Conservation (phyloP, 2,113 vertebrate genomes). For the Eclectus roratus region DNA sequence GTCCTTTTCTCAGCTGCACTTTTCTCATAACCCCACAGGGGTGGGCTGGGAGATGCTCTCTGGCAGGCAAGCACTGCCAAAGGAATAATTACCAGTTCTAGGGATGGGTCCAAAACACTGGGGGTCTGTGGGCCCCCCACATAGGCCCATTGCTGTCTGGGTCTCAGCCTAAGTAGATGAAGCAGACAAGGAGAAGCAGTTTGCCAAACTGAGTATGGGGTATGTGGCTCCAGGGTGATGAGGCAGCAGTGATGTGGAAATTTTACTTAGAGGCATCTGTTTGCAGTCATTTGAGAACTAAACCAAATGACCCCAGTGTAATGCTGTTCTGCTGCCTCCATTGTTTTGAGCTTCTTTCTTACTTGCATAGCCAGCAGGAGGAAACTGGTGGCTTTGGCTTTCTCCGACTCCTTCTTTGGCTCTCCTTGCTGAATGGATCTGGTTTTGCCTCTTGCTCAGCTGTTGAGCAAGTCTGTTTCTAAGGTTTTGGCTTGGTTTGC, state of each 20-base stretch:
- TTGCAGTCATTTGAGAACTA: conserved; percentile 16
- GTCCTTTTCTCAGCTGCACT: background rate
- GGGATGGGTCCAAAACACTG: background rate
- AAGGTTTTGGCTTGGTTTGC: background rate
- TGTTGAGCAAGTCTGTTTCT: background rate
- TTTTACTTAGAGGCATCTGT: conserved; percentile 1
- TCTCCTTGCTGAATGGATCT: background rate
- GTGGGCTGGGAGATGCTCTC: background rate
- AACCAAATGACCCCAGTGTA: background rate
- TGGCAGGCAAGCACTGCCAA: background rate
- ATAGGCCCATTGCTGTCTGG: background rate
- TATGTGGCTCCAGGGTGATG: background rate
- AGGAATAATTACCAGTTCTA: background rate
- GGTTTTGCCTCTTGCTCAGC: conserved; percentile 6
- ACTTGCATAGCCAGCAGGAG: conserved; percentile 5
- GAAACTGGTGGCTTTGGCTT: conserved; percentile 21
- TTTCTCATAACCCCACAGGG: background rate
- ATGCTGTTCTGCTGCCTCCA: background rate
- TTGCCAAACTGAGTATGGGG: background rate
- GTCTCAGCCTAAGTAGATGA: background rate
- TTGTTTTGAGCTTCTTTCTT: conserved; percentile 15
- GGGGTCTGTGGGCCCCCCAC: background rate
- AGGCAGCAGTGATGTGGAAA: background rate
- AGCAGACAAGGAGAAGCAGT: background rate
- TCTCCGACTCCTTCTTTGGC: background rate